A percentile compares a stretch with the other conserved stretches of the same genome.
phyloP scores from a whole-genome alignment of 2,113 vertebrate genomes.

The Mustela nigripes region DNA sequence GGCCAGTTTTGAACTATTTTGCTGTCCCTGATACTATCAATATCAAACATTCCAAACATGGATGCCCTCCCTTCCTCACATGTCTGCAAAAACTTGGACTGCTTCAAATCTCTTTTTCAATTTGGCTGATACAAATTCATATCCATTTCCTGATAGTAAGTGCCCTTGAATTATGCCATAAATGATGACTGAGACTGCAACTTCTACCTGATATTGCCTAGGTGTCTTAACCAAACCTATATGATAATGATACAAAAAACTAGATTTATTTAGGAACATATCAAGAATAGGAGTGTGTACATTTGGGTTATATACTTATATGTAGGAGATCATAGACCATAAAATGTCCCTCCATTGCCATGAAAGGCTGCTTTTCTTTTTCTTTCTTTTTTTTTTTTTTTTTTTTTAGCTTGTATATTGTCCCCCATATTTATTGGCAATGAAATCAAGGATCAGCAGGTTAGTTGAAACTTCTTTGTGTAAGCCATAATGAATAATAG shows the following conservation, averaged over 20 bases:
- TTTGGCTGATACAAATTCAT: neutral
- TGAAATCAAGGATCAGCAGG: no score
- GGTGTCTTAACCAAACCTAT: neutral
- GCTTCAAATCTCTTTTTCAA: neutral
- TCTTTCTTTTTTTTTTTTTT: neutral
- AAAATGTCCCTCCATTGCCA: neutral
- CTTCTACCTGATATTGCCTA: neutral
- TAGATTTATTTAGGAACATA: neutral
- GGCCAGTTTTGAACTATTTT: neutral
- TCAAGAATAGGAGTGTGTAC: neutral
- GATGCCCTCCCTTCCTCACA: neutral
- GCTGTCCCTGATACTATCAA: neutral
- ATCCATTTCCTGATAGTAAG: neutral
- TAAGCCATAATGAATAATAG: neutral
- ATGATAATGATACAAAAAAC: neutral
- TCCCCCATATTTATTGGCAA: neutral
- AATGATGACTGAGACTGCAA: neutral
- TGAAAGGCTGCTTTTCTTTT: neutral
- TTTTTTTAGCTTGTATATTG: neutral
- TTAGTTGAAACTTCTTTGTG: neutral
- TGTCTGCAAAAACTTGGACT: neutral
- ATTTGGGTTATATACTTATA: neutral
- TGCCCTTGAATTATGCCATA: neutral
- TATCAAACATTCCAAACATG: neutral
- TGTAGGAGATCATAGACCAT: neutral